phyloP scores from a whole-genome alignment of 2,888 invertebrate genomes.

The Anagyrus pseudococci region DNA sequence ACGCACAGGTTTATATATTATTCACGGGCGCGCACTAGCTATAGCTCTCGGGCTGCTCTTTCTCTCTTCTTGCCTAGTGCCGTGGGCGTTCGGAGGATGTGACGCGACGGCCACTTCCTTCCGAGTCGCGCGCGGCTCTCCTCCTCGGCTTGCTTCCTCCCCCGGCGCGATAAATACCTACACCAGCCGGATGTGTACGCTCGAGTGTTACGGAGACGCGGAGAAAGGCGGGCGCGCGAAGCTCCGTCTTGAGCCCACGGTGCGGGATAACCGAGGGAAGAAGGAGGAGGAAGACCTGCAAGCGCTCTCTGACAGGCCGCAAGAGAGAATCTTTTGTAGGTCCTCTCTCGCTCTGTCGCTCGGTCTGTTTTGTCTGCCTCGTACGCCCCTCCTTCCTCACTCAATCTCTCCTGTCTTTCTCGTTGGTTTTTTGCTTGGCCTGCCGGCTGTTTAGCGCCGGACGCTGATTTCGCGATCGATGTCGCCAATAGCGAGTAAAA shows the following conservation, averaged over 20 bases:
- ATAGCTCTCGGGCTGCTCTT: too few relatives aligned
- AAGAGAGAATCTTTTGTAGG: constrained; percentile 1
- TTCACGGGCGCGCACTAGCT: background rate
- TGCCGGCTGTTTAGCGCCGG: background rate
- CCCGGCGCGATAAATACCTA: background rate
- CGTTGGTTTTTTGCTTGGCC: background rate
- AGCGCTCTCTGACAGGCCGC: constrained; percentile 3
- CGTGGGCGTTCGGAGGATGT: background rate
- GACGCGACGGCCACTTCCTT: background rate
- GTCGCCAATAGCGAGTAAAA: too few relatives aligned
- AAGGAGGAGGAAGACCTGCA: constrained; percentile 15
- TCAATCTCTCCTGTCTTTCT: background rate
- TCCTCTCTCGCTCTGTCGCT: constrained; percentile 11
- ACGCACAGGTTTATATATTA: background rate
- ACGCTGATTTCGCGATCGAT: background rate
- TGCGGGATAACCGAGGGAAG: background rate
- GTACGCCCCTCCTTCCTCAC: background rate
- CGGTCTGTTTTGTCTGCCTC: background rate
- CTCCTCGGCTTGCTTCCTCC: constrained; percentile 3
- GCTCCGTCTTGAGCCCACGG: too few relatives aligned
- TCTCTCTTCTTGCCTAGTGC: constrained; percentile 5
- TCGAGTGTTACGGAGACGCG: background rate
- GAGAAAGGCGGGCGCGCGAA: background rate
- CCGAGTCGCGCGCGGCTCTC: background rate
- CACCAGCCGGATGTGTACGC: background rate